Percentiles rank a stretch among this genome's conserved stretches.
Evolutionary conservation across 2,888 invertebrate species (phyloP).

Genomic region (Chydorus sphaericus): DNA sequence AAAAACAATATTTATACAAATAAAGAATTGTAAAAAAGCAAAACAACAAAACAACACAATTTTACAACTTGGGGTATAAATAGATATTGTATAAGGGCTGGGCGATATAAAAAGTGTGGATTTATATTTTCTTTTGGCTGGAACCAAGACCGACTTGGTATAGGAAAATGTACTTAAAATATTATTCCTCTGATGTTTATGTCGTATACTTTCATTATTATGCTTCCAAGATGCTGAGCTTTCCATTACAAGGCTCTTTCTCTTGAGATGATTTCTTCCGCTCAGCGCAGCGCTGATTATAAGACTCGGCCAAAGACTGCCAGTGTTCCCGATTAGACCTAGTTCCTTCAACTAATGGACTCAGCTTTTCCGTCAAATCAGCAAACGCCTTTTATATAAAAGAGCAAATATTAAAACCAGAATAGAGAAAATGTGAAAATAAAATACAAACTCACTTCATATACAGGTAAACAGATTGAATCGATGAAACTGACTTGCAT

Average conservation of each 20-base stretch:
- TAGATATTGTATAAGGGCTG: no score
- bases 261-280: not conserved
- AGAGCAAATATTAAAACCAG: conserved; percentile 7
- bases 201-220: not conserved
- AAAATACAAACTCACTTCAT: conserved; percentile 49
- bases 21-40: no score
- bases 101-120: no score
- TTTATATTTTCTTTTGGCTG: no score
- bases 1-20: no score
- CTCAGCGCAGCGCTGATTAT: conserved; percentile 5
- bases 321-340: conserved; percentile 67
- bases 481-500: conserved; percentile 96
- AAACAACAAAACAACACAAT: no score
- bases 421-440: not conserved
- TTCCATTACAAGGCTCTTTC: not conserved
- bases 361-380: conserved; percentile 56
- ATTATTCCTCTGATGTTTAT: no score
- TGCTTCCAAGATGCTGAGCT: not conserved
- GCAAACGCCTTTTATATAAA: conserved; percentile 55
- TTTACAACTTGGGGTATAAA: no score
- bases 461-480: conserved; percentile 83
- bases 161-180: no score
- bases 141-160: no score
- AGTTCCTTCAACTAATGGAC: conserved; percentile 69
- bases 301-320: conserved; percentile 28